Evolutionary conservation across 2,113 vertebrate species (phyloP).

Genomic region (Tauraco erythrolophus): DNA sequence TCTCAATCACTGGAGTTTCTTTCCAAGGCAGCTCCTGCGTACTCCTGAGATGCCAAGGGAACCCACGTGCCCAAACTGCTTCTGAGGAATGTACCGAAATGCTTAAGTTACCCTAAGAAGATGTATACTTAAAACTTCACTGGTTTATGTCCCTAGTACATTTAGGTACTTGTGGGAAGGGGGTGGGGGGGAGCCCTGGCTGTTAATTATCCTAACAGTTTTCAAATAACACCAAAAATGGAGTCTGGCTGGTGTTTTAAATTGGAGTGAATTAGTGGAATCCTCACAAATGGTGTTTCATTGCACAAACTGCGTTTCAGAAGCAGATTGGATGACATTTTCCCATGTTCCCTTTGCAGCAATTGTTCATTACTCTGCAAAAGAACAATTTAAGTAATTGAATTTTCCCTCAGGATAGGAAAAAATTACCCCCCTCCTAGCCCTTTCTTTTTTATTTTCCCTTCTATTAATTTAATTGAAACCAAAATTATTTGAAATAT

Average conservation of each 20-base stretch:
- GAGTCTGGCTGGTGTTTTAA: background rate
- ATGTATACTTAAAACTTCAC: background rate
- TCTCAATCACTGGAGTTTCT: background rate
- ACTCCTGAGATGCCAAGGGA: background rate
- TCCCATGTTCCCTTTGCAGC: background rate
- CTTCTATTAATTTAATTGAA: conserved; percentile 51
- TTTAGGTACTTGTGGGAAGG: background rate
- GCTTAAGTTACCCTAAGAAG: background rate
- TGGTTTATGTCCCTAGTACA: background rate
- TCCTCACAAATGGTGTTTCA: background rate
- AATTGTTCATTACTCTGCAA: conserved; percentile 50
- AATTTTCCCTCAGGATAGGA: conserved; percentile 58
- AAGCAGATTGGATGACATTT: conserved; percentile 29
- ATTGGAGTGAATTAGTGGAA: background rate
- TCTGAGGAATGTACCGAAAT: background rate
- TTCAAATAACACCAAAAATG: background rate
- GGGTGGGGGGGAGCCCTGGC: background rate
- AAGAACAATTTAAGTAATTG: conserved; percentile 46
- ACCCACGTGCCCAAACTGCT: background rate
- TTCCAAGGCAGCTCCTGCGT: background rate
- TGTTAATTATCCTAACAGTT: background rate
- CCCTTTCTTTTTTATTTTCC: conserved; percentile 17
- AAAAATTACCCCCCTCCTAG: background rate
- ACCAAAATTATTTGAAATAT: conserved; percentile 49
- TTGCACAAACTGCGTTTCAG: conserved; percentile 18